phyloP scores from a whole-genome alignment of 2,113 vertebrate species.

The Australoheros scitulus region DNA sequence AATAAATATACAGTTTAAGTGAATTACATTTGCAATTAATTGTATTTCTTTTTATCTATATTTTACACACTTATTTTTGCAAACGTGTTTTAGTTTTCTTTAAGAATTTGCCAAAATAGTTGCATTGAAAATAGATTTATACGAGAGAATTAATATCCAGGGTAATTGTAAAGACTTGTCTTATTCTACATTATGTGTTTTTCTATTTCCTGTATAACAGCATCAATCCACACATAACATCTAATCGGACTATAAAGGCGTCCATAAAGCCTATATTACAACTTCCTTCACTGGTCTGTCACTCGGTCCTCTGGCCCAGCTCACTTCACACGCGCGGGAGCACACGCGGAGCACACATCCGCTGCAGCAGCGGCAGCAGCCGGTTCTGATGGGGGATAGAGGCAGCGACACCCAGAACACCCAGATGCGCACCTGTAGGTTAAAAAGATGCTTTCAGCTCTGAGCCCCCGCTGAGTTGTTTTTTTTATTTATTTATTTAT shows the following conservation, averaged over 20 bases:
- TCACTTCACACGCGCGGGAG: neutral
- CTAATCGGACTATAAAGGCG: neutral
- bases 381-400: neutral
- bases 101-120: neutral
- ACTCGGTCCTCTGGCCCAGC: neutral
- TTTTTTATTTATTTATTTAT: no score
- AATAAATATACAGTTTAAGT: neutral
- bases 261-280: neutral
- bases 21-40: neutral
- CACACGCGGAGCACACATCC: neutral
- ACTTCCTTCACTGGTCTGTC: neutral
- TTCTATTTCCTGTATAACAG: neutral
- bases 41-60: neutral
- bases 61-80: no score
- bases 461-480: rapidly evolving
- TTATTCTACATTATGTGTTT: neutral
- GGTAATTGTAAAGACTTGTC: neutral
- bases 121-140: neutral
- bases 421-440: constrained; percentile 9
- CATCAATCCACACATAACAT: rapidly evolving
- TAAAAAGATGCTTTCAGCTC: neutral
- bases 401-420: neutral
- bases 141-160: neutral
- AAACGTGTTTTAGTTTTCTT: neutral
- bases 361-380: constrained; percentile 8